These are phyloP conservation scores for Temnothorax rugatulus DNA, from an alignment of 2,888 invertebrate species.

Conservation along the genomic window DNA sequence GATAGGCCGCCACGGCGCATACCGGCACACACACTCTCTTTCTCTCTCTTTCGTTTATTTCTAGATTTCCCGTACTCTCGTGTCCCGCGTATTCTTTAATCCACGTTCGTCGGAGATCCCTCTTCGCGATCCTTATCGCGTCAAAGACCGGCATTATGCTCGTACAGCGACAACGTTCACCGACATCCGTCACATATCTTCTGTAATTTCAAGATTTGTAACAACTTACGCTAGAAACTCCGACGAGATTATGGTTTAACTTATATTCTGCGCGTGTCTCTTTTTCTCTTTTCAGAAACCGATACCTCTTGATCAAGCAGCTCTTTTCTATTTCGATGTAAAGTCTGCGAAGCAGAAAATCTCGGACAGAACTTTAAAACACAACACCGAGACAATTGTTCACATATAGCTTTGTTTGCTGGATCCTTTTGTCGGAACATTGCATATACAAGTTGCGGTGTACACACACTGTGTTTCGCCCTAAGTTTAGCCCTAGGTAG, in stretches of 20 bases:
- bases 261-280: neutral
- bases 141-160: constrained; percentile 47
- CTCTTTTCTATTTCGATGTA: constrained; percentile 3
- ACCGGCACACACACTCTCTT: neutral
- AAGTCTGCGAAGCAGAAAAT: constrained; percentile 10
- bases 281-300: constrained; percentile 5
- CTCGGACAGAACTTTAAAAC: constrained; percentile 2
- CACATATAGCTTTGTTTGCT: constrained; percentile 20
- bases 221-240: neutral
- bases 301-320: constrained; percentile 9
- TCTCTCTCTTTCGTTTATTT: constrained; percentile 42
- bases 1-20: constrained; percentile 31
- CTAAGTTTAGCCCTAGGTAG: constrained; percentile 30
- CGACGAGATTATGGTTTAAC: neutral
- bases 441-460: constrained; percentile 22
- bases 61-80: constrained; percentile 43
- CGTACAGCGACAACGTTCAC: constrained; percentile 21
- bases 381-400: constrained; percentile 27
- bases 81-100: constrained; percentile 35
- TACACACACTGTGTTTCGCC: constrained; percentile 14
- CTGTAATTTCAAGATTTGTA: constrained; percentile 7
- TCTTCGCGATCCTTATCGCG: constrained; percentile 39
- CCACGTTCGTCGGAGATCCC: neutral
- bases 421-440: constrained; percentile 14
- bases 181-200: neutral